Evolutionary conservation across 2,113 vertebrate species (phyloP).

Genomic region (Pristiophorus japonicus): DNA sequence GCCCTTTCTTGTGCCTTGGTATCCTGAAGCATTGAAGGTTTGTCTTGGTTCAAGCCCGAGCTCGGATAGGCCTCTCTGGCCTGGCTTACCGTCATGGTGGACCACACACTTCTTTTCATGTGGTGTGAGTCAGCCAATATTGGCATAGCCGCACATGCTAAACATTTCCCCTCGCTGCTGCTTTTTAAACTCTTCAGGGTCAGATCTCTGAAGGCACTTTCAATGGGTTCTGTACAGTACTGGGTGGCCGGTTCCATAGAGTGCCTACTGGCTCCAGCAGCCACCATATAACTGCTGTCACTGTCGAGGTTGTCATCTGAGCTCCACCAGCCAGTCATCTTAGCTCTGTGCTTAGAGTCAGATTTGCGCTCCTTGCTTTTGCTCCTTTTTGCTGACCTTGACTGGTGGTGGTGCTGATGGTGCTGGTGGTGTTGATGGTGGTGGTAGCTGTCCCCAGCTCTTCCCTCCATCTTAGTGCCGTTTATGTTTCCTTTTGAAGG

Average conservation of each 20-base stretch:
- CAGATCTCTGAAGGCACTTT: constrained; percentile 92
- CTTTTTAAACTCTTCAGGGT: constrained; percentile 86
- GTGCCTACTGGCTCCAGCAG: constrained; percentile 47
- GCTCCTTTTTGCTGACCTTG: constrained; percentile 78
- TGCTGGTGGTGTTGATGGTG: constrained; percentile 64
- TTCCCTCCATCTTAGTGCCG: constrained; percentile 77
- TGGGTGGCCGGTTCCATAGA: constrained; percentile 61
- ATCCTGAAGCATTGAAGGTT: constrained; percentile 83
- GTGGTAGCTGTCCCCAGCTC: constrained; percentile 60
- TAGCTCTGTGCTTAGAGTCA: constrained; percentile 75
- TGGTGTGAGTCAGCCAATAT: constrained; percentile 77
- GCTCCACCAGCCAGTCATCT: constrained; percentile 94
- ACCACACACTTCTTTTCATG: constrained; percentile 92
- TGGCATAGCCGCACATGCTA: constrained; percentile 87
- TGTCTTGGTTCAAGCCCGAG: constrained; percentile 66
- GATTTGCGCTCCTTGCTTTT: constrained; percentile 78
- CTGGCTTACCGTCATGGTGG: constrained; percentile 96
- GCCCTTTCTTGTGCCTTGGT: constrained; percentile 84
- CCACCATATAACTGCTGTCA: constrained; percentile 87
- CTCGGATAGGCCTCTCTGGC: constrained; percentile 86
- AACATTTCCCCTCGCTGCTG: constrained; percentile 74
- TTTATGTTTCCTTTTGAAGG: constrained; percentile 89
- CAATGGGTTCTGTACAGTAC: constrained; percentile 79
- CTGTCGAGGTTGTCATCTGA: constrained; percentile 98
- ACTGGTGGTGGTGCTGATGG: constrained; percentile 77